Evolutionary conservation across 2,888 invertebrate genomes (phyloP), one percentile per base, ranked within the genome.

Genomic region (Cordilura impudica): DNA sequence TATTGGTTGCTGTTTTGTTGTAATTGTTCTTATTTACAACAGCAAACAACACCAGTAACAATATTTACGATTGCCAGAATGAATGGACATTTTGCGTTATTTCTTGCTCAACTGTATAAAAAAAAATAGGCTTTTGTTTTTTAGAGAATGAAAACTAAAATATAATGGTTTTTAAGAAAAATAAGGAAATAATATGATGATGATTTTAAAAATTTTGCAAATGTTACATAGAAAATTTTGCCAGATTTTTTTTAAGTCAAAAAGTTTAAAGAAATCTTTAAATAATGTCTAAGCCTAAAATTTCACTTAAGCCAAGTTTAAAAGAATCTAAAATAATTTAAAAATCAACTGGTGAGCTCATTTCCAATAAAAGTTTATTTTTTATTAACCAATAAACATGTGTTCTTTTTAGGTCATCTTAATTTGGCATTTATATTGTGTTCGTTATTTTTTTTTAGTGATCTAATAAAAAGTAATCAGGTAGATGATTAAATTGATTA

Each of bases 141-240:
- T 49, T n/a, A 31, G 21, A 35, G 54, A 8, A 45, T 12, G 21
- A 21, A 54, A 54, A 31, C 3, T 18, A 43, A 43, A 21, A 21
- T 10, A 61, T 60, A 56, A 78, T 61, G 60, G 54, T 35, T 70
- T 66, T 77, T 61, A 49, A 29, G 31, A 60, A 69, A 67, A 67
- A 69, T 63, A 35, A 78, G 69, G 72, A 78, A 78, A 58, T 65
- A 53, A n/a, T n/a, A n/a, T 51, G 67, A 47, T 73, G 72, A 43
- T 23, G 49, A 66, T 49, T 65, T 65, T 16, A 47, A 53, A 39
- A n/a, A n/a, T n/a, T n/a, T n/a, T n/a, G n/a, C n/a, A n/a, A n/a
- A n/a, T n/a, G n/a, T n/a, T n/a, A n/a, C n/a, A n/a, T n/a, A n/a
- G n/a, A n/a, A n/a, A n/a, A n/a, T n/a, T n/a, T n/a, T n/a, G n/a